Percentiles rank a stretch among this genome's conserved stretches.
phyloP scores from a whole-genome alignment of 2,888 invertebrate species.

The Atrina japonica region DNA sequence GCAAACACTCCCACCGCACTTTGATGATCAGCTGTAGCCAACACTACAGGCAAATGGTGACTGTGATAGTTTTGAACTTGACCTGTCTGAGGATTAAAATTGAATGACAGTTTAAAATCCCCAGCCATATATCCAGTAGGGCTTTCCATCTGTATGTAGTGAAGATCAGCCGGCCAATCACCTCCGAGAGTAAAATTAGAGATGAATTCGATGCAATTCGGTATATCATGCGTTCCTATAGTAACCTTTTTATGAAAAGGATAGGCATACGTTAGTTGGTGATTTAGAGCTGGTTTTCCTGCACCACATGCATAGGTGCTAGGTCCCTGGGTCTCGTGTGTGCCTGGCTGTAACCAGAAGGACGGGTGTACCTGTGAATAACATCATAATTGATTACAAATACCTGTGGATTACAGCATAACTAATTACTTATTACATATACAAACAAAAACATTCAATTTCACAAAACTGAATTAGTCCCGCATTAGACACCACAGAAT shows the following conservation, averaged over 20 bases:
- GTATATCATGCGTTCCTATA: slow-evolving; percentile 49
- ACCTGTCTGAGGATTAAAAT: slow-evolving; percentile 35
- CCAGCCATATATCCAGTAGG: slow-evolving; percentile 53
- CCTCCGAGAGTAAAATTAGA: slow-evolving; percentile 54
- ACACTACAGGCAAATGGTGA: slow-evolving; percentile 38
- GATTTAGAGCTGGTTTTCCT: slow-evolving; percentile 44
- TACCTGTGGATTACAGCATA: no score
- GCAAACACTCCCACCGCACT: slow-evolving; percentile 55
- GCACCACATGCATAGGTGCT: slow-evolving; percentile 20
- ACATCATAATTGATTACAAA: no score
- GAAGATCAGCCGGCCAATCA: slow-evolving; percentile 47
- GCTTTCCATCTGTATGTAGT: slow-evolving; percentile 51
- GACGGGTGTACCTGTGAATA: slow-evolving; percentile 47
- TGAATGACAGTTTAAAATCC: slow-evolving; percentile 43
- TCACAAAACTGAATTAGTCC: no score
- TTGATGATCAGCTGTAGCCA: slow-evolving; percentile 45
- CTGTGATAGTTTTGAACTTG: slow-evolving; percentile 32
- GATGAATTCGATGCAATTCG: slow-evolving; percentile 47
- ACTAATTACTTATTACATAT: neutral
- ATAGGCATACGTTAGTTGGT: slow-evolving; percentile 42
- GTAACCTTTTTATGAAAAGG: slow-evolving; percentile 54
- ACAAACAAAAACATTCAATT: no score
- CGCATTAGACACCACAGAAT: no score
- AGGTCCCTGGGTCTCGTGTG: slow-evolving; percentile 20
- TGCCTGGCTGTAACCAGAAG: slow-evolving; percentile 49